Evolutionary conservation across 2,113 vertebrate species (phyloP).

Genomic region (Pelvicachromis taeniatus): DNA sequence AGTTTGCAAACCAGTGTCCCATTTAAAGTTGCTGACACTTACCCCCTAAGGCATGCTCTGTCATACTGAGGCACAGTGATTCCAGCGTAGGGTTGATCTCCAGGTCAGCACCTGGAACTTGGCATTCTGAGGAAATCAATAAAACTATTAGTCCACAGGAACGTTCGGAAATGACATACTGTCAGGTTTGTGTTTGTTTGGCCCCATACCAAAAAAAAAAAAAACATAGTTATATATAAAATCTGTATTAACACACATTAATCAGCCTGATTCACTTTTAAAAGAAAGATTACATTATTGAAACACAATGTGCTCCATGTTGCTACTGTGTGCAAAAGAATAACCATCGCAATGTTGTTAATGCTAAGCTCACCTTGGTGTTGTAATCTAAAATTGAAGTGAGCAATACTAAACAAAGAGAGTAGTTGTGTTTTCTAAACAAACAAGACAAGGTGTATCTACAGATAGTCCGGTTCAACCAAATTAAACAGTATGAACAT

Average conservation of each 20-base stretch:
- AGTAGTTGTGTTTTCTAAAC: background rate
- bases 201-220: background rate
- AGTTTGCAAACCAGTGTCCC: background rate
- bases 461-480: background rate
- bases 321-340: background rate
- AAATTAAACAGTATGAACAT: background rate
- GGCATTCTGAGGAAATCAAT: slow-evolving; percentile 78
- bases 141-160: background rate
- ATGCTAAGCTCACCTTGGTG: background rate
- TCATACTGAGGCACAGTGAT: slow-evolving; percentile 97
- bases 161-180: background rate
- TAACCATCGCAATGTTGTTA: background rate
- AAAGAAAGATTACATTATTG: background rate
- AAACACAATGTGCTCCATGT: background rate
- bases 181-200: background rate
- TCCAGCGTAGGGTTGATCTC: slow-evolving; percentile 96
- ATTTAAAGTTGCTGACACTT: slow-evolving; percentile 45
- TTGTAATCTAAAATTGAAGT: background rate
- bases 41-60: slow-evolving; percentile 95
- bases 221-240: background rate
- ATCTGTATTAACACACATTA: background rate
- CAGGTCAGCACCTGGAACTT: slow-evolving; percentile 87
- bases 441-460: background rate
- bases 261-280: background rate
- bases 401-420: background rate